Base-by-base conservation (phyloP, 64 coral and sea anemone species). In the Platygyra sinensis region DNA sequence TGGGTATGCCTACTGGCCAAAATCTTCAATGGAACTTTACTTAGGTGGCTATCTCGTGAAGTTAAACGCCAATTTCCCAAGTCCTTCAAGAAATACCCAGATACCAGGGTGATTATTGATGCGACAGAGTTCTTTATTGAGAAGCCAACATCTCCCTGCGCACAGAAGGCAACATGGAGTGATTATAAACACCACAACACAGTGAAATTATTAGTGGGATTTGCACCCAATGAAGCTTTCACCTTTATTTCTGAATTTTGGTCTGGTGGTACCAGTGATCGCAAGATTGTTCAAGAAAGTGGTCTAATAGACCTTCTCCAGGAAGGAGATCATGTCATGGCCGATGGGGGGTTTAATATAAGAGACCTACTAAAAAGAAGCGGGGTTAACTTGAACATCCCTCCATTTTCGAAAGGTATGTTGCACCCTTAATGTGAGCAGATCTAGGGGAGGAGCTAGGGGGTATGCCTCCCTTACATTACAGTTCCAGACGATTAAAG, bases 111-210 rank as follows among this genome's bases (percentile, higher is more conserved):
- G 7, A 72, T 90, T 8, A 90, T 80, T 71, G 75, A 90, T 81
- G 76, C 62, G 28, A 80, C 76, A 0, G 88, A 81, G 42, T 67
- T 77, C 13, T 90, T 80, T 15, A 80, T 80, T 52, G 61, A 90
- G 16, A 89, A 90, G 52, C 76, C 88, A 4, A 90, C 88, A 42
- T 80, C 88, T 3, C 88, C 76, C 0, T 50, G 88, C 80, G 63
- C 60, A 28, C 88, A 89, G 33, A 32, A 30, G 22, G 49, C 88
- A 1, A 87, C 84, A 10, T 87, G 84, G 69, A 74, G 65, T 63
- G 74, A 88, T 19, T 88, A 77, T 15, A 89, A 79, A 79, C 87
- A 89, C 31, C 87, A 89, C 18, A 89, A 89, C 18, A 67, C 87
- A 11, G 4, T 89, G 3, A 89, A 89, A 63, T 30, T 69, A 32